phyloP scores from a whole-genome alignment of 2,113 vertebrate species.

The western clawed frog (Xenopus tropicalis) region DNA sequence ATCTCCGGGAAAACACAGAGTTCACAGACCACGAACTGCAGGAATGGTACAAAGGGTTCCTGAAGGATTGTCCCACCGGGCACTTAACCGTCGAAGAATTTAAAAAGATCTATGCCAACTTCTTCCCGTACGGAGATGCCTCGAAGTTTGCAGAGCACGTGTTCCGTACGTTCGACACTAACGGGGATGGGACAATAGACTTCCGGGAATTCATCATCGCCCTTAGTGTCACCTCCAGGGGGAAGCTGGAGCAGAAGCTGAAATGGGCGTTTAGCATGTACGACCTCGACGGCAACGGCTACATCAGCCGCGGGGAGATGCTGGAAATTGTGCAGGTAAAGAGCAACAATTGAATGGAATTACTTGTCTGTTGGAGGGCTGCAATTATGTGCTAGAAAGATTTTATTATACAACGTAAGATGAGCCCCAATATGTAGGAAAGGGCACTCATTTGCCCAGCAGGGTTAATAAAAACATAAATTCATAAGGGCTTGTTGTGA shows the following conservation, averaged over 20 bases:
- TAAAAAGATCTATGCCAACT: conserved; percentile 86
- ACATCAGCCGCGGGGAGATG: conserved; percentile 79
- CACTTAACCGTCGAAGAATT: conserved; percentile 83
- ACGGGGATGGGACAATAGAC: conserved; percentile 75
- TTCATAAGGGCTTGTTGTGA: too few species aligned
- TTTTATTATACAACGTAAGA: too few species aligned
- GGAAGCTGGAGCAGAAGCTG: conserved; percentile 78
- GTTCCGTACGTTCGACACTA: conserved; percentile 80
- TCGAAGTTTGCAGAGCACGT: conserved; percentile 80
- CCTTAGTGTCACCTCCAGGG: conserved; percentile 74
- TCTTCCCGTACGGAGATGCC: conserved; percentile 76
- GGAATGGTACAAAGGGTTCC: conserved; percentile 87
- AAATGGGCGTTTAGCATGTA: conserved; percentile 82
- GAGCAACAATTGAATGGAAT: not conserved
- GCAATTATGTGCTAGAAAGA: not conserved
- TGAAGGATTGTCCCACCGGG: conserved; percentile 83
- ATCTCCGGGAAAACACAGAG: conserved; percentile 81
- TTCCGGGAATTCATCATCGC: conserved; percentile 82
- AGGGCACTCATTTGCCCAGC: too few species aligned
- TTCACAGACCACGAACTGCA: conserved; percentile 86
- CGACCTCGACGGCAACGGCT: conserved; percentile 77
- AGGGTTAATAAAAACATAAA: too few species aligned
- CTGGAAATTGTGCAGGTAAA: conserved; percentile 82
- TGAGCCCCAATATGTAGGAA: too few species aligned
- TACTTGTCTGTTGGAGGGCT: not conserved